Evolutionary conservation across 2,113 vertebrate species (phyloP), one percentile per base, ranked within the genome.

Genomic region (Numida meleagris): DNA sequence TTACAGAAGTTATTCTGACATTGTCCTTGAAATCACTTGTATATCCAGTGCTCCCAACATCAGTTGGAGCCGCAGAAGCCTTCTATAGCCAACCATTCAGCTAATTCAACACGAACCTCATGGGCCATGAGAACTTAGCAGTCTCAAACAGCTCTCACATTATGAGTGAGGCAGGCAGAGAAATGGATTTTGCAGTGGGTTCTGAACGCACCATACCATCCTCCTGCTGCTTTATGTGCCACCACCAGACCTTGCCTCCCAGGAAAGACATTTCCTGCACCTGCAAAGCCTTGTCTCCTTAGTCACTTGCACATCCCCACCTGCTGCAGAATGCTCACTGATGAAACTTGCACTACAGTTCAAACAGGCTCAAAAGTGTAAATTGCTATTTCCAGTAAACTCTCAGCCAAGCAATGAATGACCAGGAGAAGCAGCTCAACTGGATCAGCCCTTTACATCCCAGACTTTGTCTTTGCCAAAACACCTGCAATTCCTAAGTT

Each of bases 271-370:
- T 59, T 84, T 78, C 77, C 93, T 86, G 87, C 94, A 95, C 74
- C 94, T 95, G 89, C 91, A 82, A n/a, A 79, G 57, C 66, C 38
- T 36, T 42, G 20, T 40, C 62, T 65, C 70, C 70, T 63, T 77
- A 42, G 51, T 8, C 66, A 88, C 33, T 4, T 5, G 34, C 66
- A 71, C 61, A 1, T 15, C 78, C 80, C 77, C 82, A n/a, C 33
- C 1, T 2, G 59, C 74, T 34, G 20, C 0, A 1, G 12, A 2
- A n/a, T 5, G 57, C 65, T 59, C 61, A 1, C 1, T 65, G 87
- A 21, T 18, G 74, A 72, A 55, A 46, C 71, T 15, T 55, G 63
- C 78, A 84, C 63, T 46, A 34, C 58, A 65, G 38, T 25, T 78
- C 51, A 42, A 6, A 59, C 24, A 18, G 0, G 29, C 57, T 92